Conservation (phyloP, 1,140 invertebrate species). For the Lasaia peninsularis region DNA sequence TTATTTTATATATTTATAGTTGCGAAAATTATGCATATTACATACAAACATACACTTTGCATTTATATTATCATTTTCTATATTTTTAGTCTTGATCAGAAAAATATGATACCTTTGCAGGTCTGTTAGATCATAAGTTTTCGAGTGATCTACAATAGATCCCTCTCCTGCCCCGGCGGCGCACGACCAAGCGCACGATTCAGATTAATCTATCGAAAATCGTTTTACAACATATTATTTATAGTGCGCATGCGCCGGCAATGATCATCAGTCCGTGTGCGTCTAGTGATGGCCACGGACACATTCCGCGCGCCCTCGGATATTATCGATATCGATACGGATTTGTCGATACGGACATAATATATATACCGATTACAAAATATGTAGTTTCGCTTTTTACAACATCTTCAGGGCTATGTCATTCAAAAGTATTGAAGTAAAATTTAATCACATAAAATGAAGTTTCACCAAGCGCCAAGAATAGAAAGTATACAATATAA, state of each 20-base stretch:
- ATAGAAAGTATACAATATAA: too few relatives aligned
- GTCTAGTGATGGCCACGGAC: conserved; percentile 57
- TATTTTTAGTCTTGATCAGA: not conserved
- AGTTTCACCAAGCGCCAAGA: too few relatives aligned
- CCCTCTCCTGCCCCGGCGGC: conserved; percentile 62
- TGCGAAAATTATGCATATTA: too few relatives aligned
- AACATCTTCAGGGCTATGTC: too few relatives aligned
- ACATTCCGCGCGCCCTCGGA: conserved; percentile 39
- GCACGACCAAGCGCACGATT: conserved; percentile 72
- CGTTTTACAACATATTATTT: conserved; percentile 78
- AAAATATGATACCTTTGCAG: conserved; percentile 16
- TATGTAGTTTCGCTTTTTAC: too few relatives aligned
- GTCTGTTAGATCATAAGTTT: conserved; percentile 47
- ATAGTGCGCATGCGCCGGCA: conserved; percentile 74
- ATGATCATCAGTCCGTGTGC: conserved; percentile 73
- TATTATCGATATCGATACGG: conserved; percentile 50
- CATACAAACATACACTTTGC: too few relatives aligned
- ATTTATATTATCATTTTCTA: too few relatives aligned
- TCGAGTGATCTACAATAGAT: conserved; percentile 69
- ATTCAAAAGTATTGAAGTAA: too few relatives aligned
- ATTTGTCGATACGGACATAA: too few relatives aligned
- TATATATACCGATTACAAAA: too few relatives aligned
- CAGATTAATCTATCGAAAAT: conserved; percentile 78
- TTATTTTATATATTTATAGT: too few relatives aligned
- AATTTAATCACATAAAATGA: too few relatives aligned